Evolutionary conservation across 2,888 invertebrate species (phyloP).

Genomic region (Tipula lateralis): DNA sequence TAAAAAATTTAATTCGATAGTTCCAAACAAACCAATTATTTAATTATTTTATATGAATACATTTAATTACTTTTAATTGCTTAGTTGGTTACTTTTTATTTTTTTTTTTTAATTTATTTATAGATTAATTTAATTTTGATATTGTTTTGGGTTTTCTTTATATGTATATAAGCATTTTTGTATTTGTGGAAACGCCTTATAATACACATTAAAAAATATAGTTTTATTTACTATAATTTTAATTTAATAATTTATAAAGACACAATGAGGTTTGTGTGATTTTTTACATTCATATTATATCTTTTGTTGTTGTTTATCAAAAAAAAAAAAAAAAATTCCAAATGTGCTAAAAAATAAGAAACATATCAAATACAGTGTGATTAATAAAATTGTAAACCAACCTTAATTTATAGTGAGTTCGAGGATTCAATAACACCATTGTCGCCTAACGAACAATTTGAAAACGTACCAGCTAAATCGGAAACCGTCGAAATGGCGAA

Average conservation of each 20-base stretch:
- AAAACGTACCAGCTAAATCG: background rate
- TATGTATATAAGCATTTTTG: background rate
- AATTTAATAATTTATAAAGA: background rate
- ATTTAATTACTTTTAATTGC: background rate
- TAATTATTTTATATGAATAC: background rate
- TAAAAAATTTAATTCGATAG: background rate
- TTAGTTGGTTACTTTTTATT: background rate
- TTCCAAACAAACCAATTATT: background rate
- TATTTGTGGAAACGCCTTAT: conserved; percentile 27
- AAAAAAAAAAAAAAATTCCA: too few relatives aligned
- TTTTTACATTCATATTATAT: background rate
- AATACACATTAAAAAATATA: background rate
- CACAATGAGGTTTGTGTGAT: background rate
- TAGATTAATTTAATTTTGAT: background rate
- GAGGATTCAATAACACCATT: background rate
- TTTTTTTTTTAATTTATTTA: too few relatives aligned
- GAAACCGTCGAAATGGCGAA: conserved; percentile 31
- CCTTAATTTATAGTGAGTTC: background rate
- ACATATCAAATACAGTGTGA: background rate
- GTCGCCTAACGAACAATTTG: background rate
- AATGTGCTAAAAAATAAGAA: background rate
- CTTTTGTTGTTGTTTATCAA: background rate
- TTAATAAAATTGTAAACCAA: background rate
- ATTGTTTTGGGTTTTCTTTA: background rate
- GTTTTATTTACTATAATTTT: background rate